Conservation (phyloP, 2,113 vertebrate genomes). For the Pyrgilauda ruficollis region DNA sequence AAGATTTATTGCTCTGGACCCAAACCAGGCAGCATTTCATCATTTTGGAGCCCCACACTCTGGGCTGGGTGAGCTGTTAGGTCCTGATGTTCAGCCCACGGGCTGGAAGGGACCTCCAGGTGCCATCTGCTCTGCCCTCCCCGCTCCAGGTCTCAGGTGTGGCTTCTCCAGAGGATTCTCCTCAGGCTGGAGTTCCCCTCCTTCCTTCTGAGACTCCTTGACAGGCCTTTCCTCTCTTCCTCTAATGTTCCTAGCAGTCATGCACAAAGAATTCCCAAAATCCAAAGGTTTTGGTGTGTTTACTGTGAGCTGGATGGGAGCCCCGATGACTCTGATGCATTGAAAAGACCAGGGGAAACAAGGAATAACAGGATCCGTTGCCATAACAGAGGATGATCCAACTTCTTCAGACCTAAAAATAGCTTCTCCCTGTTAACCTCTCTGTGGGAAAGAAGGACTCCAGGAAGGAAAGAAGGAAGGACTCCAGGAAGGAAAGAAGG, state of each 20-base stretch:
- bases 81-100: neutral
- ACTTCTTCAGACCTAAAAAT: neutral
- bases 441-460: neutral
- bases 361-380: conserved; percentile 15
- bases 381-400: conserved; percentile 46
- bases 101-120: neutral
- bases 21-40: neutral
- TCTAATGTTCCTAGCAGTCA: neutral
- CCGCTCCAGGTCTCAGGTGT: neutral
- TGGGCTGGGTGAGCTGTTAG: neutral
- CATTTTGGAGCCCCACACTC: rapidly evolving
- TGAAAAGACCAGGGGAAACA: neutral
- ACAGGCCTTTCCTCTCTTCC: neutral
- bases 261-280: neutral
- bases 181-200: neutral
- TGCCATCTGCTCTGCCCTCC: neutral
- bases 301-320: conserved; percentile 17
- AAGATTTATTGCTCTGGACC: neutral
- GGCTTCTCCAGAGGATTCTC: neutral
- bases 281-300: neutral
- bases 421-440: neutral
- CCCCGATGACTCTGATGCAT: neutral
- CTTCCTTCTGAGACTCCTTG: neutral
- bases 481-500: neutral
- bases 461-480: neutral